A percentile compares a stretch with the other conserved stretches of the same genome.
Evolutionary conservation across 2,888 invertebrate genomes (phyloP).

Genomic region (Myathropa florea): DNA sequence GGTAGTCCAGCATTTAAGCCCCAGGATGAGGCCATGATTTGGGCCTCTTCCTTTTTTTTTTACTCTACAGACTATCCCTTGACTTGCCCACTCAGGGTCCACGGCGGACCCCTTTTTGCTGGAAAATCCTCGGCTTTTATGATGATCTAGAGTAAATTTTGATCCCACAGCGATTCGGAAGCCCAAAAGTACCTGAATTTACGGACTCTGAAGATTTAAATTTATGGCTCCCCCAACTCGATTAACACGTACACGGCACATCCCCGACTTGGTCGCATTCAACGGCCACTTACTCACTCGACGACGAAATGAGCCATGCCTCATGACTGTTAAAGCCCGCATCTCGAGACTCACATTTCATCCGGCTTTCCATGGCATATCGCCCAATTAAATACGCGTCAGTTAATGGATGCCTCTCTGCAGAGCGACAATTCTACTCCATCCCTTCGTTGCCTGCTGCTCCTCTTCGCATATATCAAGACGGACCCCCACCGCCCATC

Average conservation of each 20-base stretch:
- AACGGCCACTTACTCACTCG: not conserved
- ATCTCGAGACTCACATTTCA: not conserved
- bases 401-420: not conserved
- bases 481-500: too few species aligned
- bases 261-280: not conserved
- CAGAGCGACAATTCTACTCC: not conserved
- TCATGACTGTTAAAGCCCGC: not conserved
- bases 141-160: too few species aligned
- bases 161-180: too few species aligned
- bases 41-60: too few species aligned
- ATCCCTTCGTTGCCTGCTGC: not conserved
- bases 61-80: too few species aligned
- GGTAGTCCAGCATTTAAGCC: too few species aligned
- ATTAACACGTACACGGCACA: not conserved
- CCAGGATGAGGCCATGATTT: too few species aligned
- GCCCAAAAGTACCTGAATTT: too few species aligned
- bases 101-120: too few species aligned
- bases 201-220: too few species aligned
- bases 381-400: not conserved
- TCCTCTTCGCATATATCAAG: not conserved
- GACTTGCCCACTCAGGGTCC: too few species aligned
- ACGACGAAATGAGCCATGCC: not conserved
- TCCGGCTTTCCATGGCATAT: not conserved
- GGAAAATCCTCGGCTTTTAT: too few species aligned
- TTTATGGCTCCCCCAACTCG: not conserved